These are phyloP conservation scores for Maconellicoccus hirsutus DNA, from an alignment of 1,140 invertebrate species.

Conservation along the genomic window DNA sequence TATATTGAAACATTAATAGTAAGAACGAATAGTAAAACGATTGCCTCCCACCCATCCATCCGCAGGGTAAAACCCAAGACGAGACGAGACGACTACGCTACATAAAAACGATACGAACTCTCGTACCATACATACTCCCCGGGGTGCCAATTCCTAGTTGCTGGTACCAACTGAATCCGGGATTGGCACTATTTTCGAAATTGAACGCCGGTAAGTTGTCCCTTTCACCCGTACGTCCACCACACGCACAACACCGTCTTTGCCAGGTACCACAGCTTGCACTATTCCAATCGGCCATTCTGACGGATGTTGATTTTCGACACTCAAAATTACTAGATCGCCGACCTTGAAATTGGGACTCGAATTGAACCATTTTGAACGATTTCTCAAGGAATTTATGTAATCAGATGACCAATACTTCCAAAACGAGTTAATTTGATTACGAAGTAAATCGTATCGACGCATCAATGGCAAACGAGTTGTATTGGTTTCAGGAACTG, in stretches of 20 bases:
- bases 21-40: no score
- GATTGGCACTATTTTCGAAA: no score
- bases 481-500: slow-evolving; percentile 30
- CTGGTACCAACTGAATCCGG: no score
- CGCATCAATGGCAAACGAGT: background rate
- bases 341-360: slow-evolving; percentile 13
- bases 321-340: slow-evolving; percentile 12
- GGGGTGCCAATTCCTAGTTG: no score
- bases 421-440: slow-evolving; percentile 33
- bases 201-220: background rate
- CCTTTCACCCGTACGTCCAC: slow-evolving; percentile 27
- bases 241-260: slow-evolving; percentile 29
- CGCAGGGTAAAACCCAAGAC: no score
- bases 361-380: slow-evolving; percentile 30
- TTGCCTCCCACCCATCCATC: no score
- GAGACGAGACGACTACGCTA: no score
- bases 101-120: no score
- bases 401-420: slow-evolving; percentile 33
- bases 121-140: no score
- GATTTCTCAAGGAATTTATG: slow-evolving; percentile 29
- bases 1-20: no score
- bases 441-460: slow-evolving; percentile 29
- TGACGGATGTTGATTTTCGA: background rate
- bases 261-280: slow-evolving; percentile 28
- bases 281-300: slow-evolving; percentile 32